These are phyloP conservation scores for Microplitis deprimator DNA, from an alignment of 2,888 invertebrate genomes.

Conservation along the genomic window DNA sequence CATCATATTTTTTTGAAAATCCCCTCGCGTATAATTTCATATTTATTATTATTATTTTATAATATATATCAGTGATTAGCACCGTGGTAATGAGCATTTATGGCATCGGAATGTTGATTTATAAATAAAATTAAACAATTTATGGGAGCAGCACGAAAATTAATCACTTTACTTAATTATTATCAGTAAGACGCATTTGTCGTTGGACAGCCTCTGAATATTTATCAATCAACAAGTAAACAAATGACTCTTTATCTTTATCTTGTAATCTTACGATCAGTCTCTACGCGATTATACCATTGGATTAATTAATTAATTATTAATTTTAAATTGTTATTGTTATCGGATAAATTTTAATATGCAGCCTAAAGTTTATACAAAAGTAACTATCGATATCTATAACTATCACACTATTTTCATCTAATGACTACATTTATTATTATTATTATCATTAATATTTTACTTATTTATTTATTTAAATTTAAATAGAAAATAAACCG, in stretches of 20 bases:
- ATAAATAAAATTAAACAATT: not conserved
- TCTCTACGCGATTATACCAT: slow-evolving; percentile 29
- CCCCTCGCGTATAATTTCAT: not conserved
- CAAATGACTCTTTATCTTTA: not conserved
- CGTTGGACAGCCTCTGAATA: not conserved
- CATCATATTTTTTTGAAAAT: too few species aligned
- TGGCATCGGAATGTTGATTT: not conserved
- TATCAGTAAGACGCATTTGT: not conserved
- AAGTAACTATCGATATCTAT: slow-evolving; percentile 11
- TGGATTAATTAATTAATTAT: slow-evolving; percentile 1
- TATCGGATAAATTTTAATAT: slow-evolving; percentile 3
- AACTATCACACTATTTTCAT: slow-evolving; percentile 8
- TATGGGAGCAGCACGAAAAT: slow-evolving; percentile 20
- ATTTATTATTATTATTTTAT: not conserved
- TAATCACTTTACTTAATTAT: not conserved
- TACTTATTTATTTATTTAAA: slow-evolving; percentile 34
- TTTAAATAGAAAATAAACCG: slow-evolving; percentile 11
- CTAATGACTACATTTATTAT: slow-evolving; percentile 31
- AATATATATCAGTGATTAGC: slow-evolving; percentile 9
- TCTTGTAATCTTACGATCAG: slow-evolving; percentile 10
- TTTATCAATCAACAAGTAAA: slow-evolving; percentile 15
- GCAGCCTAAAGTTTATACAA: slow-evolving; percentile 10
- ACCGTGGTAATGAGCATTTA: slow-evolving; percentile 39
- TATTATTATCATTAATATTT: slow-evolving; percentile 34
- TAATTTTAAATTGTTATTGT: slow-evolving; percentile 14